Conservation (phyloP, 2,113 vertebrate species). For the Tychaedon coryphoeus region DNA sequence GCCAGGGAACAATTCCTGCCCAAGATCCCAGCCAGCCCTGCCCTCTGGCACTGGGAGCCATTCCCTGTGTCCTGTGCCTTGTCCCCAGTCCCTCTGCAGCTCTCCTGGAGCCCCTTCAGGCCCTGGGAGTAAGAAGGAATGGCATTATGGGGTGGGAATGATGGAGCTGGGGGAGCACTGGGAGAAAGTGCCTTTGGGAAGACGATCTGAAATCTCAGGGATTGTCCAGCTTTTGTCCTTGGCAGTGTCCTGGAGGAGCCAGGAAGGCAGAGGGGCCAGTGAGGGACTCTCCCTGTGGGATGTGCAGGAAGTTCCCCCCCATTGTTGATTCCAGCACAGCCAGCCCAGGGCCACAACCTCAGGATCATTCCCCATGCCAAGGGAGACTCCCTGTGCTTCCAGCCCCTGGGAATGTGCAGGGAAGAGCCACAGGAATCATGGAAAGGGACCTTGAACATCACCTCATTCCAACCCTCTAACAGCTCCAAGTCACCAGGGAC, state of each 20-base stretch:
- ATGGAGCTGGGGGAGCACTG: neutral
- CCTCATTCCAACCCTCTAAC: neutral
- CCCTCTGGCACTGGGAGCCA: neutral
- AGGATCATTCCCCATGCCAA: accelerated
- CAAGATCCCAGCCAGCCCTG: too few species aligned
- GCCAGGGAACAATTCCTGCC: too few species aligned
- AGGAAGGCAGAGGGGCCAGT: neutral
- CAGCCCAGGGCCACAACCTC: neutral
- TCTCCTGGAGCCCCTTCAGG: neutral
- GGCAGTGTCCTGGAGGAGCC: neutral
- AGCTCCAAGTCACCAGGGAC: accelerated
- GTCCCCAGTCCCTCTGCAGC: neutral
- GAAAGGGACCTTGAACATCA: neutral
- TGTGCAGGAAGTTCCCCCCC: neutral
- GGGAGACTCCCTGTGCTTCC: neutral
- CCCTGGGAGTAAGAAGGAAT: neutral
- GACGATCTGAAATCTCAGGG: neutral
- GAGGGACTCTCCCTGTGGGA: neutral
- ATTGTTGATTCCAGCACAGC: neutral
- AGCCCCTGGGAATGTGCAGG: neutral
- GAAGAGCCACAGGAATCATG: neutral
- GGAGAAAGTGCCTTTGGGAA: neutral
- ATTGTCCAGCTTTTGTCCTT: neutral
- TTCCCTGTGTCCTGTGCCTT: neutral
- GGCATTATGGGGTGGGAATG: neutral